These are phyloP conservation scores for Lymantria monacha DNA, from an alignment of 2,888 invertebrate species.

Conservation along the genomic window DNA sequence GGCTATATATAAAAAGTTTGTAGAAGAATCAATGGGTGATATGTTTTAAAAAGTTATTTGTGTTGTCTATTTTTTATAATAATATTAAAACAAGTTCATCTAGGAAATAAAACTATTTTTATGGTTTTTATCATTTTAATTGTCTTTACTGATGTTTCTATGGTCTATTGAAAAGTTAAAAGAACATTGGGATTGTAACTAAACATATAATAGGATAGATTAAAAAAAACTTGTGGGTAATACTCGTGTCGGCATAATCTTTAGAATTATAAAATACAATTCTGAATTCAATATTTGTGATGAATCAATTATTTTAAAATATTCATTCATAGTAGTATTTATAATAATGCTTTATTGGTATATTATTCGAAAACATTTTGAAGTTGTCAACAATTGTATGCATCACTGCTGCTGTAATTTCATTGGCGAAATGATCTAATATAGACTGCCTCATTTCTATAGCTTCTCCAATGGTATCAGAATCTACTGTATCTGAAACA, in stretches of 20 bases:
- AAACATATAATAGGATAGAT: too few relatives aligned
- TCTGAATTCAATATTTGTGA: too few relatives aligned
- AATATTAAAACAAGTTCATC: constrained; percentile 7
- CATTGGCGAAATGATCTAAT: constrained; percentile 65
- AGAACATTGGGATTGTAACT: too few relatives aligned
- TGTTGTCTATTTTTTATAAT: constrained; percentile 20
- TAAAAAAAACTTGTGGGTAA: too few relatives aligned
- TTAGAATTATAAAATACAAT: too few relatives aligned
- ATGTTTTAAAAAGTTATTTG: constrained; percentile 58
- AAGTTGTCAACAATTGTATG: constrained; percentile 69
- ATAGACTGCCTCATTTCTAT: constrained; percentile 48
- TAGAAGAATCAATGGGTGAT: constrained; percentile 87
- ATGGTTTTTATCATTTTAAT: background rate
- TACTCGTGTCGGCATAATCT: too few relatives aligned
- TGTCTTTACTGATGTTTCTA: too few relatives aligned
- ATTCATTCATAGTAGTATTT: constrained; percentile 37
- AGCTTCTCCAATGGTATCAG: constrained; percentile 47
- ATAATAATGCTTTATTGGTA: constrained; percentile 68
- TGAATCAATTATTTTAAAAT: background rate
- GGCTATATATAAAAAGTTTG: constrained; percentile 94
- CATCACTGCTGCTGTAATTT: constrained; percentile 66
- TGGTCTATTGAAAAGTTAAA: too few relatives aligned
- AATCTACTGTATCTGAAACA: constrained; percentile 49
- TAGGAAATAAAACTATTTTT: background rate
- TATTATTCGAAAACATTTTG: constrained; percentile 57